These are phyloP conservation scores for Syrista parreyssii DNA, from an alignment of 2,888 invertebrate species.

Conservation along the genomic window DNA sequence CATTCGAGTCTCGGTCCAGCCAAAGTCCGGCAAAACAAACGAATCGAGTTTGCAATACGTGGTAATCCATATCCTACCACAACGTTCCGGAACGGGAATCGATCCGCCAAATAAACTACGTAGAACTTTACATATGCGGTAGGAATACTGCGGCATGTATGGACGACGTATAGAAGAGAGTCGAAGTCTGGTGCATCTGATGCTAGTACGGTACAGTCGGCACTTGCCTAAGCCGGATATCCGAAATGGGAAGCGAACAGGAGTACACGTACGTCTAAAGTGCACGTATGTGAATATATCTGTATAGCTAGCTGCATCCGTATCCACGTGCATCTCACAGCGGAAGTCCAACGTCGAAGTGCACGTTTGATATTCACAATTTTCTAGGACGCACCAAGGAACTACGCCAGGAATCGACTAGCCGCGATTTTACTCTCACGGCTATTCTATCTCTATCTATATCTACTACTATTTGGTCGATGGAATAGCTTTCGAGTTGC, in stretches of 20 bases:
- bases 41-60: constrained; percentile 7
- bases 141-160: constrained; percentile 26
- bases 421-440: not conserved
- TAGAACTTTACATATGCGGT: constrained; percentile 30
- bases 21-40: not conserved
- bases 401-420: constrained; percentile 2
- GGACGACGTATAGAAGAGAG: constrained; percentile 18
- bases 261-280: not conserved
- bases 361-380: constrained; percentile 28
- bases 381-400: constrained; percentile 10
- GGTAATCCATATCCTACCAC: constrained; percentile 30
- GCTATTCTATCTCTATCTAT: not conserved
- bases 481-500: not conserved
- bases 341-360: constrained; percentile 7
- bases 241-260: constrained; percentile 44
- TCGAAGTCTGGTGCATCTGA: constrained; percentile 32
- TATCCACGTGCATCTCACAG: constrained; percentile 18
- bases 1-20: not conserved
- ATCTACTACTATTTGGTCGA: not conserved
- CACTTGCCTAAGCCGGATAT: constrained; percentile 51
- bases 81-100: constrained; percentile 20
- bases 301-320: not conserved
- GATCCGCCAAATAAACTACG: constrained; percentile 39
- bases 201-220: constrained; percentile 39
- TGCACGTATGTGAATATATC: not conserved